phyloP scores from a whole-genome alignment of 2,888 invertebrate genomes.

The Brachylomia viminalis region DNA sequence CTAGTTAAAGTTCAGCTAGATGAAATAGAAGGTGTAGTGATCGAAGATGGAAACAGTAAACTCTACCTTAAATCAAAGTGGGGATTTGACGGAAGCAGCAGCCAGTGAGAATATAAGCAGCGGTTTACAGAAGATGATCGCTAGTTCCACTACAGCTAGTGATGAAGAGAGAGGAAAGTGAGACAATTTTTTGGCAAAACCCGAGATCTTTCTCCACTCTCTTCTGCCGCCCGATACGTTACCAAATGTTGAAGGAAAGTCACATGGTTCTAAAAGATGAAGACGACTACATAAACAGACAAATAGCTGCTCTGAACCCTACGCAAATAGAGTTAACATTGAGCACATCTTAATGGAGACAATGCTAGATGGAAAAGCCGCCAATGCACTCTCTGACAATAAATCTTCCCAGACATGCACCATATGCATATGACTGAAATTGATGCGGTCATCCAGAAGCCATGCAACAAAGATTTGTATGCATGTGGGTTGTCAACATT shows the following conservation, averaged over 20 bases:
- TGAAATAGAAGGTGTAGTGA: slow-evolving; percentile 1
- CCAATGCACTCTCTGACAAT: slow-evolving; percentile 1
- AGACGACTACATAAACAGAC: slow-evolving; percentile 1
- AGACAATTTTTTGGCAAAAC: slow-evolving; percentile 6
- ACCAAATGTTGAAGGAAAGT: slow-evolving; percentile 12
- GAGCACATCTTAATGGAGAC: slow-evolving; percentile 5
- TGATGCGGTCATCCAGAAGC: too few species aligned
- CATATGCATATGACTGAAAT: neutral
- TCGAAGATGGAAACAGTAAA: neutral
- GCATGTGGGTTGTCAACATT: too few species aligned
- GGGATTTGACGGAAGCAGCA: slow-evolving; percentile 1
- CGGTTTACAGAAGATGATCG: slow-evolving; percentile 1
- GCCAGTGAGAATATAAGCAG: slow-evolving; percentile 2
- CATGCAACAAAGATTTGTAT: too few species aligned
- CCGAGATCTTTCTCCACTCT: slow-evolving; percentile 11
- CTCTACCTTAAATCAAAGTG: neutral
- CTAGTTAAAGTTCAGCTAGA: slow-evolving; percentile 8
- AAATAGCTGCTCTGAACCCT: neutral
- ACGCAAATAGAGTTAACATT: slow-evolving; percentile 9
- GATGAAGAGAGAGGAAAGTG: slow-evolving; percentile 7
- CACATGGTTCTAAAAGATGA: neutral
- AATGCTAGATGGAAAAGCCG: slow-evolving; percentile 7
- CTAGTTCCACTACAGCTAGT: too few species aligned
- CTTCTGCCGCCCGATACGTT: slow-evolving; percentile 8
- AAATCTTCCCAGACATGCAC: neutral